Evolutionary conservation across 2,888 invertebrate species (phyloP), one percentile per base, ranked within the genome.

Genomic region (Zygaena filipendulae): DNA sequence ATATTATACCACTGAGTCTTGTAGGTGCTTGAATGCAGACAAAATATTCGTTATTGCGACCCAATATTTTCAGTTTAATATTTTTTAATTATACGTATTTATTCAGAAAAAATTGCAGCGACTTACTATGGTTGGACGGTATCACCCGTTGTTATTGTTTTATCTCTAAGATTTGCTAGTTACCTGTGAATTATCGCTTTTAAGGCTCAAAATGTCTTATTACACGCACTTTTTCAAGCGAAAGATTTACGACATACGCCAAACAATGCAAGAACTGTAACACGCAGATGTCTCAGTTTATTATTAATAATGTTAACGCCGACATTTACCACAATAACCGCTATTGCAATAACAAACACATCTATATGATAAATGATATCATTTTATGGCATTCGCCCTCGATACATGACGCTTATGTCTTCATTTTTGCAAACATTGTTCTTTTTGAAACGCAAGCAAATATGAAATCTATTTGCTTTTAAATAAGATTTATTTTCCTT

Each of bases 321-420:
- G 63, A 63, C 70, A 59, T 69, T 69, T 64, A 72, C 75, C 75
- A 57, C 75, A 67, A 66, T 62, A 61, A 70, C 71, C 67, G 49
- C 60, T 56, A 55, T 54, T 52, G 64, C 64, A 60, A 64, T 67
- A 71, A 64, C 70, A 72, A 71, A 74, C 70, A 71, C 63, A 60
- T 61, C 60, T 49, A 51, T 45, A 49, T 75, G 75, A 79, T 75
- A 74, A 77, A 79, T 74, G 71, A 69, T 69, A 56, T 64, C 66
- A 67, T 69, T 75, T 75, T 70, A 74, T 69, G 63, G 70, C 58
- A 46, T 57, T 67, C 57, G 66, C 71, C 66, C 70, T 70, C 64
- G 45, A 67, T 66, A 59, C 52, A 52, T 50, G 61, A 60, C 55
- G 61, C 52, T 70, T 60, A 66, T 60, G 60, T 71, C 75, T 75